A percentile compares a stretch with the other conserved stretches of the same genome.
phyloP scores from a whole-genome alignment of 2,113 vertebrate genomes.

The Laterallus jamaicensis region DNA sequence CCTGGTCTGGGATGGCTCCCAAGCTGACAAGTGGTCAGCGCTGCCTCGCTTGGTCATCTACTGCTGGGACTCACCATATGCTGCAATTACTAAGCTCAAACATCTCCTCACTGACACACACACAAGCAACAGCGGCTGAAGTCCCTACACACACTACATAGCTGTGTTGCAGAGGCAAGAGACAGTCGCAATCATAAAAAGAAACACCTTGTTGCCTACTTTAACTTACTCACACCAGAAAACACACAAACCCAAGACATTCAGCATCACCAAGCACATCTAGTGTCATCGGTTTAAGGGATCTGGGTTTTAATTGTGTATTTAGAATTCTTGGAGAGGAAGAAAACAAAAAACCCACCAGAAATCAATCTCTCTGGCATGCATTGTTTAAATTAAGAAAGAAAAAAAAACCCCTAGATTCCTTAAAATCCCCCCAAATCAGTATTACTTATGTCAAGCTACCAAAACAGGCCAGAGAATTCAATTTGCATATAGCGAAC shows the following conservation, averaged over 20 bases:
- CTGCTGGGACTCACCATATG: not conserved
- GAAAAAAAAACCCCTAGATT: not conserved
- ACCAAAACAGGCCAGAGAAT: not conserved
- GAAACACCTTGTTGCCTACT: not conserved
- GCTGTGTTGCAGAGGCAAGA: not conserved
- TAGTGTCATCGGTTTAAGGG: not conserved
- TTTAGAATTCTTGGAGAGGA: not conserved
- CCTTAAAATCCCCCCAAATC: too few relatives aligned
- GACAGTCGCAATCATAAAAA: not conserved
- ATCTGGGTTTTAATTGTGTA: not conserved
- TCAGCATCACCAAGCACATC: not conserved
- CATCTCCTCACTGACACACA: not conserved
- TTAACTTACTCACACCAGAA: not conserved
- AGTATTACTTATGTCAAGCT: not conserved
- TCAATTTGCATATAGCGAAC: not conserved
- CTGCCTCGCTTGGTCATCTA: not conserved
- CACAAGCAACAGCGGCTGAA: not conserved
- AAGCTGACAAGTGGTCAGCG: not conserved
- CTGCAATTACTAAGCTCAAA: not conserved
- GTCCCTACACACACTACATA: not conserved
- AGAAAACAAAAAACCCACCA: not conserved
- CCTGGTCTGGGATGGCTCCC: not conserved
- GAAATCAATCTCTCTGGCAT: not conserved
- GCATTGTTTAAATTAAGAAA: not conserved
- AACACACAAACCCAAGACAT: not conserved